These are phyloP conservation scores for Dipus sagitta DNA, from an alignment of 2,797 vertebrate species.

Conservation along the genomic window DNA sequence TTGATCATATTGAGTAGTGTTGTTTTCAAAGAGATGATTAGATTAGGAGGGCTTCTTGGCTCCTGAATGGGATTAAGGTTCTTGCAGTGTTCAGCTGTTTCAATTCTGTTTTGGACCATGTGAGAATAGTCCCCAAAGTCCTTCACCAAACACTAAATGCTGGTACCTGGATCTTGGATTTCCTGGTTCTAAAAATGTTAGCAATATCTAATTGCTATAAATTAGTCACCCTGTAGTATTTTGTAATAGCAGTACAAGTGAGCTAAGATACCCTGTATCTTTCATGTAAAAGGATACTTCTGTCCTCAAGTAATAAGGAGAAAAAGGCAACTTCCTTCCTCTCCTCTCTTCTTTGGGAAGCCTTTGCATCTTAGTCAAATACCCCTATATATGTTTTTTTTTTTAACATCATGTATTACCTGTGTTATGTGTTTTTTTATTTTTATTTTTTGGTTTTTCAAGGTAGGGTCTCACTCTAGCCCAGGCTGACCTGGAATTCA, in stretches of 20 bases:
- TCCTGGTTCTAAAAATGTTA: not conserved
- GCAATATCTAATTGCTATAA: not conserved
- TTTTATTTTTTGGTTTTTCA: too few species aligned
- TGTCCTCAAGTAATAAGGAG: not conserved
- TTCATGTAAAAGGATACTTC: not conserved
- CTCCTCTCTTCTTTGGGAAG: not conserved
- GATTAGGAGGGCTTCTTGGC: not conserved
- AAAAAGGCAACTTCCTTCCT: not conserved
- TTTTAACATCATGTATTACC: conserved; percentile 1
- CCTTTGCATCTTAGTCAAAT: not conserved
- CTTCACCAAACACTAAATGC: not conserved
- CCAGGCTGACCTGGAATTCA: too few species aligned
- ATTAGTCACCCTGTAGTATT: not conserved
- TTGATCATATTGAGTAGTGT: not conserved
- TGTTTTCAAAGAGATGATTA: not conserved
- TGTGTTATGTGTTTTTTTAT: not conserved
- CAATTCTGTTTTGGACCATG: not conserved
- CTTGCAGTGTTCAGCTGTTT: not conserved
- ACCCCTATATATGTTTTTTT: not conserved
- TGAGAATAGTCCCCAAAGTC: not conserved
- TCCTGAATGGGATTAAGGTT: not conserved
- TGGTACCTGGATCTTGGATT: not conserved
- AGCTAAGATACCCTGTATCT: not conserved
- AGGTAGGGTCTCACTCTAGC: too few species aligned
- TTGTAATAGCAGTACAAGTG: not conserved